phyloP scores from a whole-genome alignment of 37 sponge, comb jelly and placozoan genomes.

The Cladorhizidae sp. region DNA sequence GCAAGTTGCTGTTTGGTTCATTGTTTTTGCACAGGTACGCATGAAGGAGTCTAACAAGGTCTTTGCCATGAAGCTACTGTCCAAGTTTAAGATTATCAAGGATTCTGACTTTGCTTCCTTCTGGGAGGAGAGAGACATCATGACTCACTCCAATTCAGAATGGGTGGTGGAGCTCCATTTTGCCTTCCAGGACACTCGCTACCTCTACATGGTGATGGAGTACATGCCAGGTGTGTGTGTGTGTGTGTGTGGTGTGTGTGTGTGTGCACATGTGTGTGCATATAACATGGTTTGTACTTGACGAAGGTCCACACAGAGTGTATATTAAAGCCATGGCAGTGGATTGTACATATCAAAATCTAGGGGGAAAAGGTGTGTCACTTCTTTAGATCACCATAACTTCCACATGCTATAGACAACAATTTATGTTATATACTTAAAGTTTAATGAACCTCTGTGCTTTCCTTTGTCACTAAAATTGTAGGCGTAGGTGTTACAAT shows the following conservation, averaged over 20 bases:
- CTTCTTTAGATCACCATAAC: too few species aligned
- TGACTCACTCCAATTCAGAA: constrained; percentile 86
- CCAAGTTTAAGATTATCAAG: constrained; percentile 96
- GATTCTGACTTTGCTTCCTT: constrained; percentile 96
- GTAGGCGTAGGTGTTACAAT: too few species aligned
- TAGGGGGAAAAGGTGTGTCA: too few species aligned
- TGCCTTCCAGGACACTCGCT: constrained; percentile 91
- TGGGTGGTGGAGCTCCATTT: constrained; percentile 96
- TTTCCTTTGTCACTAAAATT: too few species aligned
- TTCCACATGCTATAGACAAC: too few species aligned
- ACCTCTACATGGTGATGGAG: constrained; percentile 99
- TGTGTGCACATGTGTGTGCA: constrained; percentile 11
- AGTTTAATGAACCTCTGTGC: too few species aligned
- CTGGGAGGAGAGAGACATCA: constrained; percentile 99
- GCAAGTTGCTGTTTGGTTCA: too few species aligned
- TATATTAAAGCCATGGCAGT: too few species aligned
- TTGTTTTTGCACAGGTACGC: constrained; percentile 90
- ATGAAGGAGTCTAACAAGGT: constrained; percentile 78
- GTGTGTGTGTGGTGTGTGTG: not conserved
- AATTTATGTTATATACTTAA: too few species aligned
- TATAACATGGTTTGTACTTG: too few species aligned
- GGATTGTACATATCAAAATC: too few species aligned
- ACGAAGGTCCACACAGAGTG: too few species aligned
- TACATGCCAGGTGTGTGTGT: constrained; percentile 87
- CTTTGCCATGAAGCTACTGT: constrained; percentile 97